Base-by-base conservation (phyloP, 2,888 invertebrate genomes). In the Clistopyga incitator region DNA sequence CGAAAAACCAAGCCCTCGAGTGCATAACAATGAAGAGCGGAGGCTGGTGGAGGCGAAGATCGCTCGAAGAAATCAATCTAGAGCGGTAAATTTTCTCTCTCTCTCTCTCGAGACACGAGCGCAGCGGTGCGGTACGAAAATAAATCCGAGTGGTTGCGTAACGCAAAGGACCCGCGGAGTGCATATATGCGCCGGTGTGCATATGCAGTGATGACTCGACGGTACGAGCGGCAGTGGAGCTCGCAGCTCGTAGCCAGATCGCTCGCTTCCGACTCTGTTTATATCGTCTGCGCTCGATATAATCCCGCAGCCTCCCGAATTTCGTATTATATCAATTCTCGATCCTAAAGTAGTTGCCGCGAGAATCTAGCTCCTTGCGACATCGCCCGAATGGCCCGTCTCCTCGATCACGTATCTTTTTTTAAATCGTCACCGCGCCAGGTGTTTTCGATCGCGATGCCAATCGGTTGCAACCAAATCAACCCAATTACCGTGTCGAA, bases 131-230 rank as follows among this genome's bases (percentile, higher is more conserved):
- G 68, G 78, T 70, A 78, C 84, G 61, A 84, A 81, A 84, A 84
- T 84, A 84, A 84, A 77, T 81, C 78, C 65, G 65, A 78, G 79
- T 68, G 81, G 81, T 84, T 84, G 78, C 84, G 65, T 84, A 84
- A 84, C 81, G 78, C 47, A 45, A 64, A 81, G 59, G 74, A 84
- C 47, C 78, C 74, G 78, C 42, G 64, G 64, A 59, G 34, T 20
- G 13, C 71, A 29, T 56, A 74, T 74, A 74, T 29, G 0, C 18
- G 18, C 25, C 10, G 11, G 45, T 59, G 34, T 47, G 64, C 38
- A 38, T 64, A 42, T 18, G 13, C 20, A 38, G 61, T 34, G 29
- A 59, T 34, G 29, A 59, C 29, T 59, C 59, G 29, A 59, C 29
- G 56, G 56, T 23, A 23, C 71, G n/a, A n/a, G 56, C 45, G 23